These are phyloP conservation scores for Xestoiulus laeticollis DNA, from an alignment of 2,888 invertebrate species.

Conservation along the genomic window DNA sequence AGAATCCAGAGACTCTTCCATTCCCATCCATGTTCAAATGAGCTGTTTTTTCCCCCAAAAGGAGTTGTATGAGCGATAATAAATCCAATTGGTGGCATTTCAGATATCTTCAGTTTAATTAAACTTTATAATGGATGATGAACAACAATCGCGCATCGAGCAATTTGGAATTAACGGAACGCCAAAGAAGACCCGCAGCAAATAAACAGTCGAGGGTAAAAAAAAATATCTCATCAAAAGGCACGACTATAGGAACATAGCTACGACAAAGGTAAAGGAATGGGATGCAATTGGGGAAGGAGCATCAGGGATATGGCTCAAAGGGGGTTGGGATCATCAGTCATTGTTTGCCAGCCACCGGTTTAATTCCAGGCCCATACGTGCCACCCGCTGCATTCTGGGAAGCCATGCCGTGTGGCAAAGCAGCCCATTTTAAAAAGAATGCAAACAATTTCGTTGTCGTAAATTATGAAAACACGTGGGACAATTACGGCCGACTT, in stretches of 20 bases:
- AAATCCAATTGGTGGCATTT: slow-evolving; percentile 9
- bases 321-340: slow-evolving; percentile 1
- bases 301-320: neutral
- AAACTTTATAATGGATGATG: slow-evolving; percentile 9
- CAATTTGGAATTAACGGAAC: slow-evolving; percentile 9
- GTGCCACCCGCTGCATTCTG: neutral
- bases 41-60: neutral
- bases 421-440: neutral
- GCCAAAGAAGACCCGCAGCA: neutral
- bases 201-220: neutral
- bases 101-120: slow-evolving; percentile 1
- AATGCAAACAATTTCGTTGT: slow-evolving; percentile 1
- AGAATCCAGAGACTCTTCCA: neutral
- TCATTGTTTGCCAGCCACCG: slow-evolving; percentile 1
- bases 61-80: neutral
- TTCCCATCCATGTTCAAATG: neutral
- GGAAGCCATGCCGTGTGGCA: neutral
- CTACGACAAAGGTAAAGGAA: slow-evolving; percentile 1
- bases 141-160: neutral
- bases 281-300: neutral
- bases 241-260: neutral
- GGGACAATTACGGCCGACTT: neutral
- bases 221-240: neutral
- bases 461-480: slow-evolving; percentile 9
- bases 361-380: slow-evolving; percentile 1